These are phyloP conservation scores for Ovis aries DNA, from an alignment of 2,113 vertebrate species.

Conservation along the genomic window ARS-UI_Ramb_v3.0 NC_056063.1:20161001-20161500, in stretches of 20 bases:
- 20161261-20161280: not conserved
- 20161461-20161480: not conserved
- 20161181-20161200: not conserved
- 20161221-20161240: not conserved
- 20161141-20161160: not conserved
- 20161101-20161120: not conserved
- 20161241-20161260: not conserved
- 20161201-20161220: not conserved
- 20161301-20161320: not conserved
- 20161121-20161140: not conserved
- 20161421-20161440: not conserved
- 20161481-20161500: not conserved
- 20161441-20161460: not conserved
- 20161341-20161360: not conserved
- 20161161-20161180: not conserved
- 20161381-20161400: not conserved
- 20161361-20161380: not conserved
- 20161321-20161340: not conserved
- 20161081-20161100: not conserved
- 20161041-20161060: not conserved
- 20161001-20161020: not conserved
- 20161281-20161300: not conserved
- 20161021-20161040: not conserved
- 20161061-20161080: not conserved
- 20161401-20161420: not conserved